Percentiles rank a stretch among this genome's conserved stretches.
phyloP scores from a whole-genome alignment of 1,140 invertebrate species.

The Planococcus citri region DNA sequence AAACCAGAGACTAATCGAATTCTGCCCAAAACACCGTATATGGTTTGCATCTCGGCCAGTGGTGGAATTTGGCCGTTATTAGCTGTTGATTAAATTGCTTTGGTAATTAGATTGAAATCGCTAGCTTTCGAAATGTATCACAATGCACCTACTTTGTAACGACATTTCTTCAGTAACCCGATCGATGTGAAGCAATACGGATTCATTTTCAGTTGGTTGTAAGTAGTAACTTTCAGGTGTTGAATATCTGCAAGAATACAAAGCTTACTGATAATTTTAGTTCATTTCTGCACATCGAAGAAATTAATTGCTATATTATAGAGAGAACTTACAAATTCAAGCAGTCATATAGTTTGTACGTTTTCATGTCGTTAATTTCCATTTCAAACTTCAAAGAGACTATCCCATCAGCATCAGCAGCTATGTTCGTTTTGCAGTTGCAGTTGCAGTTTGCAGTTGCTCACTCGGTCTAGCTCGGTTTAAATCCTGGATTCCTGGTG shows the following conservation, averaged over 20 bases:
- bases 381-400: no score
- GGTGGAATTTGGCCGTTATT: slow-evolving; percentile 24
- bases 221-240: neutral
- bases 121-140: no score
- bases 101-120: neutral
- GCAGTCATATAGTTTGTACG: neutral
- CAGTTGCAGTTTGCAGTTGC: no score
- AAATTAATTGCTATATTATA: neutral
- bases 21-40: slow-evolving; percentile 81
- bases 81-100: slow-evolving; percentile 1
- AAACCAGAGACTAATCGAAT: slow-evolving; percentile 73
- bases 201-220: slow-evolving; percentile 10
- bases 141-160: neutral
- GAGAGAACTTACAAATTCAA: slow-evolving; percentile 9
- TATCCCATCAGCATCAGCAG: no score
- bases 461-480: no score
- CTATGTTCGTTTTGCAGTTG: no score
- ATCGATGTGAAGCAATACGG: neutral
- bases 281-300: neutral
- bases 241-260: neutral
- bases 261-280: neutral
- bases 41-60: slow-evolving; percentile 30
- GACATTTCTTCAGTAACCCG: neutral
- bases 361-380: neutral
- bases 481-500: no score